A percentile compares a stretch with the other conserved stretches of the same genome.
Conservation (phyloP, 2,797 vertebrate species). For the Chaunax sp. region DNA sequence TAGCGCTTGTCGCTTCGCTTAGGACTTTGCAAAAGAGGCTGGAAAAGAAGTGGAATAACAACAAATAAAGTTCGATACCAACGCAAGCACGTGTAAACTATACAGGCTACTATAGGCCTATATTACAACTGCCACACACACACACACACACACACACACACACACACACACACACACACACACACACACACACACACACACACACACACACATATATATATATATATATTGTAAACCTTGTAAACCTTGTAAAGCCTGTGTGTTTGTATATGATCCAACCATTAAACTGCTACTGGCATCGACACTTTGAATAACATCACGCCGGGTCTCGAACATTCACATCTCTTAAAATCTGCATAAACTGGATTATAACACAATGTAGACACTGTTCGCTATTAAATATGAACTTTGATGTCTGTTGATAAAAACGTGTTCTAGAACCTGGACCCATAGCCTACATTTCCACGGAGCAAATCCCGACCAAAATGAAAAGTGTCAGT, state of each 20-base stretch:
- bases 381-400: conserved; percentile 22
- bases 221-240: conserved; percentile 2
- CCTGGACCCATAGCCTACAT: conserved; percentile 9
- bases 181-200: neutral
- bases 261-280: conserved; percentile 58
- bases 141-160: conserved; percentile 7
- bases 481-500: neutral
- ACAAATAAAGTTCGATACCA: neutral
- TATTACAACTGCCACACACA: neutral
- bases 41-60: neutral
- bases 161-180: conserved; percentile 2
- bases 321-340: conserved; percentile 24
- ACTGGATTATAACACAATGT: conserved; percentile 22
- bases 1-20: neutral
- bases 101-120: neutral
- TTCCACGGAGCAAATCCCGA: neutral
- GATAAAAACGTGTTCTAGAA: conserved; percentile 7
- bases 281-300: conserved; percentile 68
- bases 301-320: conserved; percentile 44
- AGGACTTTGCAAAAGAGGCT: conserved; percentile 4
- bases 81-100: conserved; percentile 2
- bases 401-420: neutral
- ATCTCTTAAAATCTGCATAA: conserved; percentile 50
- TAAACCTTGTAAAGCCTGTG: conserved; percentile 51
- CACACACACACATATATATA: neutral